Evolutionary conservation across 2,113 vertebrate genomes (phyloP).

Genomic region (Telmatochromis sp.): DNA sequence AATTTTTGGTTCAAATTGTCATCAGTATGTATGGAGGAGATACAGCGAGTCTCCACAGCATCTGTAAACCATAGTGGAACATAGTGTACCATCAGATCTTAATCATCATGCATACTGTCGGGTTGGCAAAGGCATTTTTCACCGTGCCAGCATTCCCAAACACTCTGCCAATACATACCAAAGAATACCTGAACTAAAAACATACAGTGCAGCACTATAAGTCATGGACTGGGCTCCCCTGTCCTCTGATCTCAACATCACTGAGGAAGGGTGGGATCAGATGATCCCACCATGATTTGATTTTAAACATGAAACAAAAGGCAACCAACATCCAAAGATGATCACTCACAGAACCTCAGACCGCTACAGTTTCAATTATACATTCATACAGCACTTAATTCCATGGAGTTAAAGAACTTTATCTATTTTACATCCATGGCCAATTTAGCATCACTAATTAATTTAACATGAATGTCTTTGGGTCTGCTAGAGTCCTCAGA

Average conservation of each 20-base stretch:
- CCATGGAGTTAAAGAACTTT: background rate
- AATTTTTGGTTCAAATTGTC: background rate
- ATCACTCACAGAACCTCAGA: background rate
- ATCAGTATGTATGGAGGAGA: background rate
- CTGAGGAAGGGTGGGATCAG: background rate
- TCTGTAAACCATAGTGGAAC: background rate
- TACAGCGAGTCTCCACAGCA: background rate
- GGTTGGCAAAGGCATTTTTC: background rate
- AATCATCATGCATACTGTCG: background rate
- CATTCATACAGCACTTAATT: background rate
- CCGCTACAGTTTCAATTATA: background rate
- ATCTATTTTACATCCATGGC: background rate
- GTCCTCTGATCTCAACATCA: background rate
- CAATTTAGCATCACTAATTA: background rate
- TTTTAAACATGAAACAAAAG: background rate
- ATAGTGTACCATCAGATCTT: background rate
- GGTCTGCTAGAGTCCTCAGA: fast-evolving
- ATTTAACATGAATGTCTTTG: background rate
- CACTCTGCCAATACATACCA: background rate
- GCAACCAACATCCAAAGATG: background rate
- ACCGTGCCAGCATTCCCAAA: fast-evolving
- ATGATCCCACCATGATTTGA: background rate
- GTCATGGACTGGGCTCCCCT: background rate
- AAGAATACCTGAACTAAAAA: background rate
- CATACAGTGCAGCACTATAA: background rate